Evolutionary conservation across 1,140 invertebrate genomes (phyloP), one percentile per base, ranked within the genome.

Genomic region (Drosophila mauritiana): DNA sequence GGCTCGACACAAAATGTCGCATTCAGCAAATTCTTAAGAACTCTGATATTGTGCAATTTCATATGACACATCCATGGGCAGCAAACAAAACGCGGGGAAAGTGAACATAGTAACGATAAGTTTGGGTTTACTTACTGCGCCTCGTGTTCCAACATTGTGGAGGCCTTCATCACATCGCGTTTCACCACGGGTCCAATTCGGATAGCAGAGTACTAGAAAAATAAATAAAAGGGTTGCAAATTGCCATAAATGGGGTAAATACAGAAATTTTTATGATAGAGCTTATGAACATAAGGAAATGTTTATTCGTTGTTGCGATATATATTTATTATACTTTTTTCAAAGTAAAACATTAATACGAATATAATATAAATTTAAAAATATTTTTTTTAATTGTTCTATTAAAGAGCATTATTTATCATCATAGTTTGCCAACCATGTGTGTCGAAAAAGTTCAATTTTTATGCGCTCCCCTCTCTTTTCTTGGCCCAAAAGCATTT

Each of bases 131-230:
- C 96, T 96, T 93, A 98, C 96, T 99, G 98, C 49, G 96, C 96
- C 90, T 99, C 98, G 93, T 99, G 98, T 93, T 99, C 98, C 93
- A 99, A 92, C 99, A 99, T 99, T 57, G 97, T 97, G 6, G 98
- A 99, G 1, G 98, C 98, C 93, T 98, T 99, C 97, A 99, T 99
- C 1, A 99, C 98, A 93, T 99, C 99, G 90, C 98, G 98, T 92
- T 99, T 99, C 49, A 99, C 99, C 31, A 99, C 99, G 20, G 99
- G 99, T 11, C 99, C 99, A 93, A 99, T 99, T 78, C 98, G 97
- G 82, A 99, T 99, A 52, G 98, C 98, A 45, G 97, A 96, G 93
- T 99, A 99, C 97, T 99, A 94, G 51, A 95, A 95, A 22, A 61
- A 54, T 17, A 61, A 11, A 49, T 1, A 25, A n/a, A 59, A 25